Evolutionary conservation across 2,888 invertebrate species (phyloP).

Genomic region (Melanotus villosus): DNA sequence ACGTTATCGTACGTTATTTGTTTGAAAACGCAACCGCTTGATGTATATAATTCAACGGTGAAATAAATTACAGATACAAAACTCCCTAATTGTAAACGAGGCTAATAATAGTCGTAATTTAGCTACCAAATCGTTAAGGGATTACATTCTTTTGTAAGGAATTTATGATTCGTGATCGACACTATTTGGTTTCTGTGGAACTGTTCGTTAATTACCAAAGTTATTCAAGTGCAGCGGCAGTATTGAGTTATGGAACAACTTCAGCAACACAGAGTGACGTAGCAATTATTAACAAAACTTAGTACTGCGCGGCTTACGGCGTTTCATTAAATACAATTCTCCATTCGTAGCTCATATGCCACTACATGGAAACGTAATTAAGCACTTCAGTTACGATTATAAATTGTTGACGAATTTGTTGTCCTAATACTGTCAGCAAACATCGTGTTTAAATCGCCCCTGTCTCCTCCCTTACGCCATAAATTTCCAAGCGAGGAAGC

Average conservation of each 20-base stretch:
- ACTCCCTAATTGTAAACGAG: too few species aligned
- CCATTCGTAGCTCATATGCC: slow-evolving; percentile 32
- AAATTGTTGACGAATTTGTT: slow-evolving; percentile 39
- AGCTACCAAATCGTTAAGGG: too few species aligned
- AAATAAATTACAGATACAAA: too few species aligned
- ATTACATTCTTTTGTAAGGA: background rate
- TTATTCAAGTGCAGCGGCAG: slow-evolving; percentile 38
- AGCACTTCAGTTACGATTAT: slow-evolving; percentile 29
- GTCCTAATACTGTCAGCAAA: slow-evolving; percentile 21
- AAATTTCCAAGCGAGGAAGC: slow-evolving; percentile 15
- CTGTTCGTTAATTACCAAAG: slow-evolving; percentile 45
- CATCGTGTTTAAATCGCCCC: slow-evolving; percentile 4
- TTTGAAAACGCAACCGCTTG: too few species aligned
- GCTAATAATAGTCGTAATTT: too few species aligned
- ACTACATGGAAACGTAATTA: slow-evolving; percentile 43
- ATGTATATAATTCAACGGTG: too few species aligned
- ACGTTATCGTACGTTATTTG: too few species aligned
- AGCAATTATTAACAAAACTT: slow-evolving; percentile 42
- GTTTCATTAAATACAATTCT: slow-evolving; percentile 41
- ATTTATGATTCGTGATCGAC: slow-evolving; percentile 33
- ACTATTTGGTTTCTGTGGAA: slow-evolving; percentile 22
- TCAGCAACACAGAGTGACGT: slow-evolving; percentile 38
- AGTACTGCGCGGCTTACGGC: slow-evolving; percentile 15
- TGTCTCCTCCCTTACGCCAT: background rate
- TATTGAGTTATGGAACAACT: slow-evolving; percentile 42